Conservation (phyloP, 2,797 vertebrate genomes). For the Chaenodraco wilsoni region DNA sequence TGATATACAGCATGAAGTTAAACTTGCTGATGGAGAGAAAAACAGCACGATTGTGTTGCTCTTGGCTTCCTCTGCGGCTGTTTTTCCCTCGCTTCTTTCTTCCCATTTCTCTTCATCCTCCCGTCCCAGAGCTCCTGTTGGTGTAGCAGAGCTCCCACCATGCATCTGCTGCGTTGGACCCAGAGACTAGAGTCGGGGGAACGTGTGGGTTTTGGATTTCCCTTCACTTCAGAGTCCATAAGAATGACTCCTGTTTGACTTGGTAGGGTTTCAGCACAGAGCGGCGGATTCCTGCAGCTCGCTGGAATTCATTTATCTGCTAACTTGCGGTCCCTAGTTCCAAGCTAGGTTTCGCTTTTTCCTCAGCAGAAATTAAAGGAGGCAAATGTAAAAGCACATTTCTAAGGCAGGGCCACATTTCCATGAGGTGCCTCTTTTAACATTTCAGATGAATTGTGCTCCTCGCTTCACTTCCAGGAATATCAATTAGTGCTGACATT, state of each 20-base stretch:
- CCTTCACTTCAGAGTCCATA: conserved; percentile 72
- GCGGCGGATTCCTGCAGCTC: conserved; percentile 74
- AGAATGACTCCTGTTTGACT: conserved; percentile 80
- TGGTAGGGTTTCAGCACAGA: conserved; percentile 78
- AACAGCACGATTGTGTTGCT: conserved; percentile 69
- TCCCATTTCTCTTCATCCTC: conserved; percentile 71
- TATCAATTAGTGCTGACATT: conserved; percentile 9
- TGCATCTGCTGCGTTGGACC: conserved; percentile 65
- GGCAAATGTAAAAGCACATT: conserved; percentile 49
- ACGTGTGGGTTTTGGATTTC: conserved; percentile 78
- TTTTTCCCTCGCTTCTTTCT: conserved; percentile 62
- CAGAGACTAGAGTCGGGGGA: conserved; percentile 67
- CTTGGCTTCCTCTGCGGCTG: conserved; percentile 65
- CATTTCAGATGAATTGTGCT: conserved; percentile 3
- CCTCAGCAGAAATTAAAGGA: conserved; percentile 45
- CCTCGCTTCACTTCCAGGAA: conserved; percentile 1
- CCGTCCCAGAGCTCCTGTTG: conserved; percentile 60
- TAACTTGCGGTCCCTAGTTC: conserved; percentile 60
- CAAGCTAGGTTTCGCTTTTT: conserved; percentile 58
- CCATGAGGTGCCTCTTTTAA: neutral
- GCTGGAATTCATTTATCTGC: conserved; percentile 78
- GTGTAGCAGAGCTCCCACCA: conserved; percentile 61
- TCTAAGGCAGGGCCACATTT: conserved; percentile 35
- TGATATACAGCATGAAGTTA: conserved; percentile 65
- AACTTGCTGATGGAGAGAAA: conserved; percentile 78